Evolutionary conservation across 2,113 vertebrate genomes (phyloP), one percentile per base, ranked within the genome.

Genomic region (Apteryx owenii): DNA sequence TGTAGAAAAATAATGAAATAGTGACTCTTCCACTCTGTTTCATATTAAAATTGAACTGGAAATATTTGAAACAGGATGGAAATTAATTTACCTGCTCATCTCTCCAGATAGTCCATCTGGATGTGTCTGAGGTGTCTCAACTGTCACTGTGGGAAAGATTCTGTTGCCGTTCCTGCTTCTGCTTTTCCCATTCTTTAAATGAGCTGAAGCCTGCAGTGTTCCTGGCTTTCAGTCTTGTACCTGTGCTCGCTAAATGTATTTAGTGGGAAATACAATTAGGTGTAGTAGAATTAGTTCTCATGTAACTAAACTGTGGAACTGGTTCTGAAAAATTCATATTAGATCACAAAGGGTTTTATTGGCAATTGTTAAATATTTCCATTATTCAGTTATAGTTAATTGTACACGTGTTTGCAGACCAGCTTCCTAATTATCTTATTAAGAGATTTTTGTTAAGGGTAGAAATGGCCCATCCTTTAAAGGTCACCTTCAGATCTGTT

Each of bases 321-420:
- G n/a, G 54, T 78, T 68, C 65, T 85, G 36, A 54, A 88, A 87
- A 64, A 71, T 31, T 84, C 71, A 26, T 75, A 20, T 46, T 84
- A 61, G n/a, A 86, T 87, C 23, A 48, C 19, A 88, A 81, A 42
- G 28, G 33, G 40, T 79, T 93, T 92, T 1, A 1, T 56, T 73
- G 61, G n/a, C 91, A 84, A 85, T 54, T 82, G 58, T 66, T 50
- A 64, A 88, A 28, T 81, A 91, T 38, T 94, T 96, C 92, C 31
- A 50, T 94, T 94, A 71, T 82, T 93, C 76, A 68, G 31, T 81
- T 83, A 65, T 64, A 77, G 46, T 87, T 93, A 93, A 89, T 93
- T 97, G 54, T 91, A 50, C 6, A 7, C 81, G 25, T 88, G 29
- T 78, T 95, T 90, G 54, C 58, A 86, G 81, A 87, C 53, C 17